These are phyloP conservation scores for Typhlomys cinereus DNA, from an alignment of 2,113 vertebrate genomes.

Conservation along the genomic window DNA sequence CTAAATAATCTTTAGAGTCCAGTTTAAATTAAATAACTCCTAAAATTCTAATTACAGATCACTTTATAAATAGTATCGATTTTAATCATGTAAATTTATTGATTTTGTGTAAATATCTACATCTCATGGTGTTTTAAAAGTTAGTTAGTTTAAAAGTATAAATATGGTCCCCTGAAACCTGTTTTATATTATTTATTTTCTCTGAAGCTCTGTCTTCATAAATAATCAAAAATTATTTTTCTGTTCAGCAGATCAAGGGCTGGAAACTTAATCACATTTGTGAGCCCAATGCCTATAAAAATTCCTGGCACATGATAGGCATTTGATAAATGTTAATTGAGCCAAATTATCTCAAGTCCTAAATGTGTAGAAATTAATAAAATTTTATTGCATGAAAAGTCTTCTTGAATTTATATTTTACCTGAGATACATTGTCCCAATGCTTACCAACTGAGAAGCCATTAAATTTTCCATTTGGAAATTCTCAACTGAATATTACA, in stretches of 20 bases:
- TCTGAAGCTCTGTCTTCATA: background rate
- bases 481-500: conserved; percentile 2
- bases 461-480: conserved; percentile 51
- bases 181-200: conserved; percentile 30
- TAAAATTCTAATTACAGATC: conserved; percentile 51
- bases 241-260: background rate
- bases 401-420: conserved; percentile 45
- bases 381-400: conserved; percentile 17
- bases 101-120: conserved; percentile 13
- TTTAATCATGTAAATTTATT: conserved; percentile 1
- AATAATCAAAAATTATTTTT: conserved; percentile 12
- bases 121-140: background rate
- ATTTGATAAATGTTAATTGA: conserved; percentile 58
- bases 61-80: background rate
- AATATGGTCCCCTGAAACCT: background rate
- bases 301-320: background rate
- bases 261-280: conserved; percentile 43
- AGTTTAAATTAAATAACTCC: conserved; percentile 35
- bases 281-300: conserved; percentile 40
- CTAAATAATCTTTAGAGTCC: background rate
- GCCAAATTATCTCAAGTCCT: conserved; percentile 35
- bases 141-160: background rate
- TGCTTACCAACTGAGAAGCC: conserved; percentile 26
- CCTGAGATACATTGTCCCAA: conserved; percentile 41
- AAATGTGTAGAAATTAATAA: conserved; percentile 46